A percentile compares a stretch with the other conserved stretches of the same genome.
Evolutionary conservation across 2,888 invertebrate genomes (phyloP).

Genomic region (Pantelozetes paolii): DNA sequence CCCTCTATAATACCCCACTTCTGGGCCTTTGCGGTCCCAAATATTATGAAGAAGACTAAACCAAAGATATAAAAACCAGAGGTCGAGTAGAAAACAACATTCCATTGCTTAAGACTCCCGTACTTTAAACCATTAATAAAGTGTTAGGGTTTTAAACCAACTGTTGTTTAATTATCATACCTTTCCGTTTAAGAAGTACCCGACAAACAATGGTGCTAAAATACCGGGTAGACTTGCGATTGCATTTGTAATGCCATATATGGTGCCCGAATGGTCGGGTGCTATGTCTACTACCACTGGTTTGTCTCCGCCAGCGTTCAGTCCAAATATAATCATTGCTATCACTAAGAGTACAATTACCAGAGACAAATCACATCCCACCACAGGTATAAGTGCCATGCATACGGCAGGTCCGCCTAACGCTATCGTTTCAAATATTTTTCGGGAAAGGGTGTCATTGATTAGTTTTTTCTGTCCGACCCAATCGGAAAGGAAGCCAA

Average conservation of each 20-base stretch:
- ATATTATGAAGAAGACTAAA: constrained; percentile 33
- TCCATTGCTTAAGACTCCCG: constrained; percentile 44
- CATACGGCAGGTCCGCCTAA: constrained; percentile 47
- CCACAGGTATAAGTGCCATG: constrained; percentile 45
- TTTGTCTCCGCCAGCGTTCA: constrained; percentile 57
- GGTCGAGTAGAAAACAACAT: constrained; percentile 53
- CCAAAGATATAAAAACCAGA: constrained; percentile 52
- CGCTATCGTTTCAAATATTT: constrained; percentile 47
- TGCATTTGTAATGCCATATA: constrained; percentile 47
- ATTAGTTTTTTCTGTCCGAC: constrained; percentile 42
- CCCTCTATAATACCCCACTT: constrained; percentile 33
- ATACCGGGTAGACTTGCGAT: constrained; percentile 47
- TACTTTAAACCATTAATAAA: constrained; percentile 17
- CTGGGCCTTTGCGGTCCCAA: constrained; percentile 38
- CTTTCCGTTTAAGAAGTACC: constrained; percentile 45
- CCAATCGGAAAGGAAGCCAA: constrained; percentile 47
- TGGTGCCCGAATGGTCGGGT: constrained; percentile 46
- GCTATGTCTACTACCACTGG: constrained; percentile 48
- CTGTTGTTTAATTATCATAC: constrained; percentile 35
- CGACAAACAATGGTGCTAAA: constrained; percentile 47
- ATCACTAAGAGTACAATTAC: constrained; percentile 46
- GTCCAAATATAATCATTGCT: constrained; percentile 52
- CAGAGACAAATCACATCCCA: constrained; percentile 43
- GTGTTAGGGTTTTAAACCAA: neutral
- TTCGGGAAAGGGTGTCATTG: constrained; percentile 46